A percentile compares a stretch with the other conserved stretches of the same genome.
Conservation (phyloP, 2,797 vertebrate genomes). For the Onychomys arenicola region DNA sequence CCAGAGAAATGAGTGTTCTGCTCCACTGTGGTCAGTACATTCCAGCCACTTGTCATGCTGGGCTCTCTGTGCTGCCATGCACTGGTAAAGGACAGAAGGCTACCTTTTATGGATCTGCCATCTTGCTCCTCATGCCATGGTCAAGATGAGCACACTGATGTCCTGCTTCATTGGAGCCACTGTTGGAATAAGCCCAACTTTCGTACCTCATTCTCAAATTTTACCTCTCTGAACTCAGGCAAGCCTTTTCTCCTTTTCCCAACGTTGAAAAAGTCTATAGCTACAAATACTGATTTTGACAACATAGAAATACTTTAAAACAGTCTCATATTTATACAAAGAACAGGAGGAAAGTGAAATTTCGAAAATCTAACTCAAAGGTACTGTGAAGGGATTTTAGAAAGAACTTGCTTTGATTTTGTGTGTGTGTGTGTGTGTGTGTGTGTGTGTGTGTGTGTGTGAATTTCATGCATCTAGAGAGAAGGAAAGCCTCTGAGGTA, state of each 20-base stretch:
- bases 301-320: constrained; percentile 47
- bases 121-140: not conserved
- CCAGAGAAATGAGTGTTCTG: not conserved
- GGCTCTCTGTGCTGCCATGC: not conserved
- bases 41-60: not conserved
- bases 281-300: constrained; percentile 46
- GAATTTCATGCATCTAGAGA: not conserved
- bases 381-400: not conserved
- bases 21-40: not conserved
- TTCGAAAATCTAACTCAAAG: not conserved
- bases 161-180: not conserved
- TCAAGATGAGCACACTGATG: not conserved
- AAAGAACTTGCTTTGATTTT: constrained; percentile 35
- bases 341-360: not conserved
- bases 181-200: not conserved
- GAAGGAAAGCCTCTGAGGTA: not conserved
- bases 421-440: not conserved
- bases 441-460: not conserved
- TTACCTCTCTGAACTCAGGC: not conserved
- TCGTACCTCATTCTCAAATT: not conserved
- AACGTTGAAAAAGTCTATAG: not conserved
- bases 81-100: not conserved
- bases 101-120: not conserved
- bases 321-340: not conserved
- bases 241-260: not conserved